Base-by-base conservation (phyloP, 2,888 invertebrate species). In the Caenorhabditis sulstoni region DNA sequence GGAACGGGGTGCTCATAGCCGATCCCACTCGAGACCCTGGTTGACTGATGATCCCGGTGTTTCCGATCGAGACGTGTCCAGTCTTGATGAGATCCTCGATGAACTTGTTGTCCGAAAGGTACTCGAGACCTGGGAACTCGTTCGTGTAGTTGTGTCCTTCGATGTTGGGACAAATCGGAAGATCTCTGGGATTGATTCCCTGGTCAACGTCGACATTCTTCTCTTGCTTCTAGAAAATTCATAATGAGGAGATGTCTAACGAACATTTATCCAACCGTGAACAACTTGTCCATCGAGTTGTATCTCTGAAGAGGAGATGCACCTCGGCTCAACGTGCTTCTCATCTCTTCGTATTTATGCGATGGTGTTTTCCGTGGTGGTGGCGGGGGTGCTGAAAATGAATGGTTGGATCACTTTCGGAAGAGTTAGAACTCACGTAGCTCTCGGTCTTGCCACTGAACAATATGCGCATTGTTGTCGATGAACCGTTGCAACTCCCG, bases 401-500 rank as follows among this genome's bases (percentile, higher is more conserved):
- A 29, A 29, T 7, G 4, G n/a, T 29, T 11, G 22, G 14, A 23
- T 29, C 35, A 11, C n/a, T n/a, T 22, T 9, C 41, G 23, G 20
- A 8, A 11, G 55, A 44, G 8, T 20, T 39, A 37, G 20, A 57
- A 66, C 73, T 65, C 18, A 79, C 79, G 58, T 9, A 66, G 41
- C 49, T 84, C 83, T 11, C 82, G 49, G 18, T 86, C 86, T 53
- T 78, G 77, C 62, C 65, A 81, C 47, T 81, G 67, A 18, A 86
- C 23, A 41, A 86, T 78, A 53, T 86, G 85, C 1, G 75, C 41
- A 71, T 86, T 82, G 18, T 64, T 76, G 53, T 86, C 85, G 62
- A 86, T 86, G 73, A 80, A 86, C 3, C 85, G 74, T 64, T 85
- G 82, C 14, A 85, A 76, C 50, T 83, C 85, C 35, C 80, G 80